Conservation (phyloP, 2,113 vertebrate species). For the Platichthys flesus region DNA sequence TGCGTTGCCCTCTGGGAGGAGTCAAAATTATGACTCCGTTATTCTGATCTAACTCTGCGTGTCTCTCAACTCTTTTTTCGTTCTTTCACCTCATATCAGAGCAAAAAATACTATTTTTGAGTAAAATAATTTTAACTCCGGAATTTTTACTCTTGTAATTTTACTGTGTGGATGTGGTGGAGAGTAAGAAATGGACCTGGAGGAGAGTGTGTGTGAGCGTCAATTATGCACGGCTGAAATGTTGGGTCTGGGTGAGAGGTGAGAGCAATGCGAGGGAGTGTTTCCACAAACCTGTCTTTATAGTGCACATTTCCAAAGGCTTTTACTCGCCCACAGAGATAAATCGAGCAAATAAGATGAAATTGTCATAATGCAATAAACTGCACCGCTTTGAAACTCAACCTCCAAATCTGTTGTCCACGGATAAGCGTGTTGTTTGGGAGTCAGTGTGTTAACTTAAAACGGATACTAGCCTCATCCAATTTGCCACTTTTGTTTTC, state of each 20-base stretch:
- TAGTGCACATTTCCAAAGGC: not conserved
- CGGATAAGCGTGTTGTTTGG: not conserved
- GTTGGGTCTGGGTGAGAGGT: conserved; percentile 28
- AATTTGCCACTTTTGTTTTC: not conserved
- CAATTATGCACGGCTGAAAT: conserved; percentile 43
- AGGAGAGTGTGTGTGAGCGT: conserved; percentile 10
- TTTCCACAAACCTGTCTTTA: conserved; percentile 31
- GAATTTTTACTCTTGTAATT: no score
- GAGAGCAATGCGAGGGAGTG: not conserved
- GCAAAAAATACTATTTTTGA: no score
- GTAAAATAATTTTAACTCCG: no score
- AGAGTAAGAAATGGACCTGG: not conserved
- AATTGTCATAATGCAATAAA: not conserved
- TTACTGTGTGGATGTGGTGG: not conserved
- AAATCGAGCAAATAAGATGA: not conserved
- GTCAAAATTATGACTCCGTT: no score
- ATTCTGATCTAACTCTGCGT: no score
- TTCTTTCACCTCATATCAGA: no score
- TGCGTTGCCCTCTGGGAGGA: no score
- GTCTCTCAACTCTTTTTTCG: no score
- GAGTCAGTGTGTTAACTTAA: not conserved
- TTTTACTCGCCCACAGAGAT: not conserved
- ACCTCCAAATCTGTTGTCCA: not conserved
- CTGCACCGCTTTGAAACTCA: not conserved
- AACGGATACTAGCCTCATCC: not conserved